Conservation (phyloP, 2,113 vertebrate genomes). For the Potamarius usumacintae region DNA sequence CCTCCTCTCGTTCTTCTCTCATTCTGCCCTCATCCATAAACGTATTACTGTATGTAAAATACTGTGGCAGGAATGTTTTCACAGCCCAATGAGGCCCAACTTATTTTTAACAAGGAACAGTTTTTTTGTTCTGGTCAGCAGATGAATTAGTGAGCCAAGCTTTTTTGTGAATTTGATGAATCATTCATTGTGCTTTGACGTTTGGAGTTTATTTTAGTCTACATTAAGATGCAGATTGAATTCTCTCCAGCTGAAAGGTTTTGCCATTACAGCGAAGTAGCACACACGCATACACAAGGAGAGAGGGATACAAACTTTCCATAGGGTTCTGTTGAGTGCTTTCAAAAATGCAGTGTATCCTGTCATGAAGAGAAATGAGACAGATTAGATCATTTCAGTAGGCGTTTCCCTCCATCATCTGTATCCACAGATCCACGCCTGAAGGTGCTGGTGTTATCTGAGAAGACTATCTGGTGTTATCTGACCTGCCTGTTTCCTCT, state of each 20-base stretch:
- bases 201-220: background rate
- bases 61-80: background rate
- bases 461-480: background rate
- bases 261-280: background rate
- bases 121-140: background rate
- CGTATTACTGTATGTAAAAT: background rate
- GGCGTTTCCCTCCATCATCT: background rate
- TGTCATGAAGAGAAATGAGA: background rate
- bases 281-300: background rate
- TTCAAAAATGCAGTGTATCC: conserved; percentile 19
- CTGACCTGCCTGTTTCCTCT: conserved; percentile 11
- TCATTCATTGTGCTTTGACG: background rate
- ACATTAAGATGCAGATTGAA: background rate
- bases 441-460: conserved; percentile 18
- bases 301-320: background rate
- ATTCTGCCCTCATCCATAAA: conserved; percentile 16
- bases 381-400: conserved; percentile 27
- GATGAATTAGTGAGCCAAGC: background rate
- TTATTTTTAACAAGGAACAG: background rate
- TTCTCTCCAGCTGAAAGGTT: background rate
- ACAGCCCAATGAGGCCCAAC: background rate
- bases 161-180: background rate
- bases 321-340: conserved; percentile 7
- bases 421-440: background rate
- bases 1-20: background rate